phyloP scores from a whole-genome alignment of 2,797 vertebrate species.

The Neopelma chrysocephalum region DNA sequence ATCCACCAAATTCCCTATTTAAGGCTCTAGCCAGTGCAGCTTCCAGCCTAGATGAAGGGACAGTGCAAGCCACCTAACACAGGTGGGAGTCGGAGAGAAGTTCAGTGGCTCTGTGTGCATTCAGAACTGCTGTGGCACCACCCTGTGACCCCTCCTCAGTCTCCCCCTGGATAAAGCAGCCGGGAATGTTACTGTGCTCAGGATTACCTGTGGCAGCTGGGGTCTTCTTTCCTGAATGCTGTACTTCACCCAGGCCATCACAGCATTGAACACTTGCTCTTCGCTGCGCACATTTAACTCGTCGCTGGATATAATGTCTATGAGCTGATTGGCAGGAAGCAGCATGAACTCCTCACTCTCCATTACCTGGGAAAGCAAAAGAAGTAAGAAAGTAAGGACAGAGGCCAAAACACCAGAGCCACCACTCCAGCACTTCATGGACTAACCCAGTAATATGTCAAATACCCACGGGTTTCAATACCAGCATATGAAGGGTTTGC shows the following conservation, averaged over 20 bases:
- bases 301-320: slow-evolving; percentile 99
- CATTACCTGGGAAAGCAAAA: slow-evolving; percentile 85
- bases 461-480: neutral
- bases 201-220: slow-evolving; percentile 91
- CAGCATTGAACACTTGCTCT: slow-evolving; percentile 97
- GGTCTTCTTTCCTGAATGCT: slow-evolving; percentile 97
- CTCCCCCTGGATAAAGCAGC: neutral
- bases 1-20: neutral
- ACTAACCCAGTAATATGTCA: neutral
- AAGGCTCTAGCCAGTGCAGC: neutral
- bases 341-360: slow-evolving; percentile 99
- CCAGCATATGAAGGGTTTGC: neutral
- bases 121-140: neutral
- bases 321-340: slow-evolving; percentile 96
- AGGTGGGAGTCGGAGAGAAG: neutral
- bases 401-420: neutral
- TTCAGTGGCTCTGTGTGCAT: neutral
- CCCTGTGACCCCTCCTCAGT: neutral
- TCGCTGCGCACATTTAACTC: slow-evolving; percentile 98
- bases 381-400: neutral
- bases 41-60: neutral
- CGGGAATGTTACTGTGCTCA: neutral
- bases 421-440: neutral
- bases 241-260: slow-evolving; percentile 99
- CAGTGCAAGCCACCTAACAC: neutral